Evolutionary conservation across 1,140 invertebrate species (phyloP).

Genomic region (Drosophila burlai): DNA sequence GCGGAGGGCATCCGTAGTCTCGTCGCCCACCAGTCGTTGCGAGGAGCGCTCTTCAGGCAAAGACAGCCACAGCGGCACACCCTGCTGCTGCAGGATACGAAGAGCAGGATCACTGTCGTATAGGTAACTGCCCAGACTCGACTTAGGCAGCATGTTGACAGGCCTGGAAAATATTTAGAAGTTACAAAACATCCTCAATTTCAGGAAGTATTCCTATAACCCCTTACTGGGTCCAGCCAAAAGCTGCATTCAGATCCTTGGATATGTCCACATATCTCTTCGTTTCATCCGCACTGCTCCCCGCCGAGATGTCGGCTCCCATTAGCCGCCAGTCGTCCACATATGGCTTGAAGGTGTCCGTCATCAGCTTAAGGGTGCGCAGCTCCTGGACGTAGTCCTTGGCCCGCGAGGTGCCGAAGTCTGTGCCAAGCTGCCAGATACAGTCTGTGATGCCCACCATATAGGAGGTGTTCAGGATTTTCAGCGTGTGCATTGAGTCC

Average conservation of each 20-base stretch:
- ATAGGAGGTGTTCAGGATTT: constrained; percentile 80
- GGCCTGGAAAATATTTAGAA: constrained; percentile 28
- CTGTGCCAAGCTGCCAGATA: constrained; percentile 82
- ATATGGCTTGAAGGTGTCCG: constrained; percentile 71
- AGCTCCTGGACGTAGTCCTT: constrained; percentile 77
- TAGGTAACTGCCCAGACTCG: constrained; percentile 67
- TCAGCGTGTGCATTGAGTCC: constrained; percentile 81
- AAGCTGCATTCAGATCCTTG: constrained; percentile 73
- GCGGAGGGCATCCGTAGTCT: constrained; percentile 67
- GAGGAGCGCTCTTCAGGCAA: constrained; percentile 56
- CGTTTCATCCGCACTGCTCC: constrained; percentile 77
- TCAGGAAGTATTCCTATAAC: not conserved
- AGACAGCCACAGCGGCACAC: constrained; percentile 75
- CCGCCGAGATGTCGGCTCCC: constrained; percentile 79
- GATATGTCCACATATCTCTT: constrained; percentile 76
- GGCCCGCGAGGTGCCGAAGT: constrained; percentile 72
- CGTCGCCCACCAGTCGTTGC: constrained; percentile 51
- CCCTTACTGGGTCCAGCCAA: constrained; percentile 82
- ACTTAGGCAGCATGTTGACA: constrained; percentile 61
- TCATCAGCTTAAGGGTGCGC: constrained; percentile 76
- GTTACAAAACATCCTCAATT: too few relatives aligned
- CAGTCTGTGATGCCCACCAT: constrained; percentile 77
- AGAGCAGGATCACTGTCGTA: constrained; percentile 77
- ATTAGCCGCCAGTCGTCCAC: constrained; percentile 76
- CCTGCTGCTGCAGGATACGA: constrained; percentile 53